A percentile compares a stretch with the other conserved stretches of the same genome.
phyloP scores from a whole-genome alignment of 2,888 invertebrate genomes.

The Aspidiotus destructor region DNA sequence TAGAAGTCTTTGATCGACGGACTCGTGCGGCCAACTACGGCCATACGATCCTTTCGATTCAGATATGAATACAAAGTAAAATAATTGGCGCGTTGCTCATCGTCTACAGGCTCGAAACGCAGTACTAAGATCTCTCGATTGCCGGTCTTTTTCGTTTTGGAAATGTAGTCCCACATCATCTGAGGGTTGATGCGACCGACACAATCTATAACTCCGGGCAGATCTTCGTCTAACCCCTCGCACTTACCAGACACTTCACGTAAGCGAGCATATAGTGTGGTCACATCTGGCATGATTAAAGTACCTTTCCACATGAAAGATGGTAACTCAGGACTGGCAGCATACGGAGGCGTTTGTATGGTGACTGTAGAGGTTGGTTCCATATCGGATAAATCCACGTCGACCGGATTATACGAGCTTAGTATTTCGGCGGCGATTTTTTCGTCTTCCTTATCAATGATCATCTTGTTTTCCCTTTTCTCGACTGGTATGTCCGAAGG shows the following conservation, averaged over 20 bases:
- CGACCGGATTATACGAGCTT: slow-evolving; percentile 27
- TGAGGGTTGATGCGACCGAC: slow-evolving; percentile 66
- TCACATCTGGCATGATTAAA: slow-evolving; percentile 83
- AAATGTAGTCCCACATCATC: slow-evolving; percentile 74
- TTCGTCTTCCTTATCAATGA: not conserved
- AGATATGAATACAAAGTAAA: slow-evolving; percentile 80
- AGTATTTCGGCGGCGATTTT: slow-evolving; percentile 20
- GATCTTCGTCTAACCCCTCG: slow-evolving; percentile 57
- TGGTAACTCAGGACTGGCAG: slow-evolving; percentile 37
- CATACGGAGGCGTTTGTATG: slow-evolving; percentile 45
- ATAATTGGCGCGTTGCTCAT: slow-evolving; percentile 75
- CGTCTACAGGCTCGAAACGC: slow-evolving; percentile 57
- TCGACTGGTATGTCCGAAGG: not conserved
- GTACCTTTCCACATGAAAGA: slow-evolving; percentile 68
- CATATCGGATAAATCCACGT: slow-evolving; percentile 48
- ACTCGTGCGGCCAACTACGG: slow-evolving; percentile 67
- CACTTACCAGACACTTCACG: slow-evolving; percentile 65
- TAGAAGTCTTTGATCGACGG: slow-evolving; percentile 88
- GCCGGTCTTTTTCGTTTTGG: slow-evolving; percentile 76
- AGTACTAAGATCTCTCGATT: slow-evolving; percentile 80
- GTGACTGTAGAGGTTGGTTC: slow-evolving; percentile 71
- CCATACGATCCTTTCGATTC: slow-evolving; percentile 67
- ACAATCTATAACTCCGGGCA: slow-evolving; percentile 71
- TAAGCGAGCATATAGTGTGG: slow-evolving; percentile 73
- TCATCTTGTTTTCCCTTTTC: no score